Conservation (phyloP, 2,888 invertebrate species). For the Synanthedon formicaeformis region DNA sequence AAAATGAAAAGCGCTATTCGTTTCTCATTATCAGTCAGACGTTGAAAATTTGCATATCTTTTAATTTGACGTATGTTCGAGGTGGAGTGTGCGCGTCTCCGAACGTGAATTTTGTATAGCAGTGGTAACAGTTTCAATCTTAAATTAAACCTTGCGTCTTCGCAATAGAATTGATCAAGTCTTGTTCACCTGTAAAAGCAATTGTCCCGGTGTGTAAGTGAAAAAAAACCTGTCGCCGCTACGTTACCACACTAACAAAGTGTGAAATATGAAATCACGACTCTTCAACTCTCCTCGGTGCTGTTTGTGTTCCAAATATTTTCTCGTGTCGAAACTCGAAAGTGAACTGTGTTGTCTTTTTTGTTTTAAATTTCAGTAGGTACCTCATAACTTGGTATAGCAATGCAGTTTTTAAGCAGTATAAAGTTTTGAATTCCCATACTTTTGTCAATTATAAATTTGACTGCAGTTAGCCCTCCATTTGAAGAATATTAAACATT, state of each 20-base stretch:
- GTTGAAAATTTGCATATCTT: slow-evolving; percentile 53
- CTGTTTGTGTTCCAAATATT: slow-evolving; percentile 66
- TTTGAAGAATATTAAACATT: too few relatives aligned
- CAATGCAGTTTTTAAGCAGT: too few relatives aligned
- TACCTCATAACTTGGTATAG: too few relatives aligned
- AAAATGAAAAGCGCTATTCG: slow-evolving; percentile 38
- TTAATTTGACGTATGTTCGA: slow-evolving; percentile 48
- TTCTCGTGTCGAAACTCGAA: slow-evolving; percentile 54
- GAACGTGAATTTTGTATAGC: neutral
- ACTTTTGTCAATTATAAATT: too few relatives aligned
- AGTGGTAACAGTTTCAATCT: too few relatives aligned
- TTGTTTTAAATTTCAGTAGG: neutral
- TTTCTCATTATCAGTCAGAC: slow-evolving; percentile 35
- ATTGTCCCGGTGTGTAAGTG: slow-evolving; percentile 21
- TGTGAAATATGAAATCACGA: slow-evolving; percentile 72
- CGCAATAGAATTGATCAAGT: slow-evolving; percentile 7
- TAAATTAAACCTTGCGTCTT: slow-evolving; percentile 14
- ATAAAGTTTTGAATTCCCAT: too few relatives aligned
- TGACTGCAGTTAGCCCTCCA: too few relatives aligned
- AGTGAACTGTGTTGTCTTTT: slow-evolving; percentile 29
- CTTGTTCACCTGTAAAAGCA: neutral
- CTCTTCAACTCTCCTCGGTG: slow-evolving; percentile 43
- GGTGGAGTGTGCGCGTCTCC: slow-evolving; percentile 10
- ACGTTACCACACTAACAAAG: slow-evolving; percentile 56
- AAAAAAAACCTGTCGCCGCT: slow-evolving; percentile 53